Percentiles rank a stretch among this genome's conserved stretches.
Evolutionary conservation across 2,797 vertebrate species (phyloP).

Genomic region (Aulostomus chinensis): DNA sequence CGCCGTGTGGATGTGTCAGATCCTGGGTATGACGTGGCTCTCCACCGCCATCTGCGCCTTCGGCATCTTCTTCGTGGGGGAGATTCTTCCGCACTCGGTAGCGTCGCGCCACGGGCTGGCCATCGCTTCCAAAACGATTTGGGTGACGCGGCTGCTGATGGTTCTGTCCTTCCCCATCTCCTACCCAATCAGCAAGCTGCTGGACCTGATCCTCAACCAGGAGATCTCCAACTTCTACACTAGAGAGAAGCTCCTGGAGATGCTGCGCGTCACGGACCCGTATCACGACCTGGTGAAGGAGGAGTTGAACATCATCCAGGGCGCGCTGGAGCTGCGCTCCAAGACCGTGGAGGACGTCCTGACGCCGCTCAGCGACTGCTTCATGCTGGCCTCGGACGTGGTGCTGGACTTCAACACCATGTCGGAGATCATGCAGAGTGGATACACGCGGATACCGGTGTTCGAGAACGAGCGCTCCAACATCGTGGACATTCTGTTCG

Average conservation of each 20-base stretch:
- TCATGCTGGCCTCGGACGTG: conserved; percentile 87
- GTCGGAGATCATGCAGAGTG: conserved; percentile 91
- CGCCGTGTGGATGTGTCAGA: conserved; percentile 88
- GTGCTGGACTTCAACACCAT: conserved; percentile 90
- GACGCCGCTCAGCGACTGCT: conserved; percentile 91
- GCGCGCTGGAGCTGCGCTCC: conserved; percentile 90
- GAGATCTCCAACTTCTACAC: conserved; percentile 94
- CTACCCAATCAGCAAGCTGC: conserved; percentile 90
- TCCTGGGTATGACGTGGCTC: conserved; percentile 84
- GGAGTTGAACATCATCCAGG: conserved; percentile 94
- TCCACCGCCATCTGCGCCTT: conserved; percentile 87
- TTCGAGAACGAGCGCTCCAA: conserved; percentile 90
- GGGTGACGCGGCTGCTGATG: conserved; percentile 91
- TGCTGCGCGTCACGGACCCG: conserved; percentile 88
- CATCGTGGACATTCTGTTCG: conserved; percentile 95
- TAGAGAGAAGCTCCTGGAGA: conserved; percentile 90
- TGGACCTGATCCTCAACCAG: conserved; percentile 90
- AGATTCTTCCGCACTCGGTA: conserved; percentile 91
- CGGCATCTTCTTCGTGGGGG: conserved; percentile 88
- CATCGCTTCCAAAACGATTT: conserved; percentile 89
- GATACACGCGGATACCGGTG: conserved; percentile 92
- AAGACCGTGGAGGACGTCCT: conserved; percentile 93
- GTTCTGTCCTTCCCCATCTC: conserved; percentile 89
- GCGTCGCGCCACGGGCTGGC: conserved; percentile 92
- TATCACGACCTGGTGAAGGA: conserved; percentile 91